These are phyloP conservation scores for Graptemys geographica DNA, from an alignment of 2,797 vertebrate species.

Conservation along the genomic window DNA sequence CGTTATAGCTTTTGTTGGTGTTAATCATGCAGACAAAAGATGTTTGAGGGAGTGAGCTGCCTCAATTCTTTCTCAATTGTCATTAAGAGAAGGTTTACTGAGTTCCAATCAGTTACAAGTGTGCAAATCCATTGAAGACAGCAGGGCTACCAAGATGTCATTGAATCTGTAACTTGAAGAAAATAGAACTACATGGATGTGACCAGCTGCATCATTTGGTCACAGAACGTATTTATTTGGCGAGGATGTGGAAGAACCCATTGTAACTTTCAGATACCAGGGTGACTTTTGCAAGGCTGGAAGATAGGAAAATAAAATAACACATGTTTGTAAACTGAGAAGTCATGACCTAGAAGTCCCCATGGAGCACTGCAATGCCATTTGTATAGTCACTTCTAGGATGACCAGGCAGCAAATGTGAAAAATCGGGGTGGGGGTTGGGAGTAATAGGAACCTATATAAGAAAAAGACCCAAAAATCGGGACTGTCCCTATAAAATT, in stretches of 20 bases:
- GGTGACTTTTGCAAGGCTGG: not conserved
- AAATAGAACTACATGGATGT: not conserved
- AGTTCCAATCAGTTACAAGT: not conserved
- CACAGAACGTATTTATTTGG: not conserved
- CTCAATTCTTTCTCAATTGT: not conserved
- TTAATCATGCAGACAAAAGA: not conserved
- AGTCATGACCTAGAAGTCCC: not conserved
- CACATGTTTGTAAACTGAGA: not conserved
- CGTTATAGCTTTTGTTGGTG: not conserved
- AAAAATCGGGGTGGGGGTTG: no score
- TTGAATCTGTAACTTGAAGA: not conserved
- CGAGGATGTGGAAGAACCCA: not conserved
- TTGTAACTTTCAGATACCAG: not conserved
- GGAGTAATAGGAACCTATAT: no score
- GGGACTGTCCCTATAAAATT: no score
- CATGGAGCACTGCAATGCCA: not conserved
- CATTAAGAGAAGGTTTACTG: not conserved
- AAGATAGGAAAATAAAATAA: not conserved
- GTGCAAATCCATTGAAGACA: not conserved
- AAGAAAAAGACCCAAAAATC: no score
- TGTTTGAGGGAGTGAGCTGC: not conserved
- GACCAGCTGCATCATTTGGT: not conserved
- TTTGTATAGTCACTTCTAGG: not conserved
- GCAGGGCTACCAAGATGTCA: not conserved
- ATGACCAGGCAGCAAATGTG: no score